Conservation (phyloP, 2,888 invertebrate species). For the Epirrhoe alternata region DNA sequence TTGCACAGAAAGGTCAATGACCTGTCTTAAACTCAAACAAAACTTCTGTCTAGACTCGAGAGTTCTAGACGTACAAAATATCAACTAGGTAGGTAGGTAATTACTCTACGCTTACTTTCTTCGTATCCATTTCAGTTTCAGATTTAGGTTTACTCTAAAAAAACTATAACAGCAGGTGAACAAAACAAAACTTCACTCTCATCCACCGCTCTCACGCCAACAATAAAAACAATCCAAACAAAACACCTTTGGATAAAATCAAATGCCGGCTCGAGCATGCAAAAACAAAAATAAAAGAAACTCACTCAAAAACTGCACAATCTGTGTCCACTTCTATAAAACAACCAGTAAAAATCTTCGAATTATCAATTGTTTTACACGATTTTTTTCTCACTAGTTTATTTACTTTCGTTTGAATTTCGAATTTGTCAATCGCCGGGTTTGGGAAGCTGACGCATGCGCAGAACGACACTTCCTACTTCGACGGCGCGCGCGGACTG, state of each 20-base stretch:
- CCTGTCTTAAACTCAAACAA: no score
- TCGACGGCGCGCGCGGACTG: constrained; percentile 68
- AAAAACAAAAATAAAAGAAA: constrained; percentile 66
- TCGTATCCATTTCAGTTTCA: not conserved
- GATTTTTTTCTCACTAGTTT: constrained; percentile 36
- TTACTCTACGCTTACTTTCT: not conserved
- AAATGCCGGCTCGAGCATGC: constrained; percentile 68
- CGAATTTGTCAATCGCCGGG: constrained; percentile 67
- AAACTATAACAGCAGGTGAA: not conserved
- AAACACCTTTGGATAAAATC: constrained; percentile 60
- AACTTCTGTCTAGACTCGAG: no score
- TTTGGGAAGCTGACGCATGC: constrained; percentile 65
- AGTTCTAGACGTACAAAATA: not conserved
- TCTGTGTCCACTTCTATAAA: constrained; percentile 41
- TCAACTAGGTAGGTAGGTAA: not conserved
- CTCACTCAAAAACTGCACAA: constrained; percentile 74
- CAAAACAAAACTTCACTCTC: not conserved
- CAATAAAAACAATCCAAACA: constrained; percentile 36
- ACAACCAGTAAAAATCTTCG: constrained; percentile 29
- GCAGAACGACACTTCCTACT: constrained; percentile 56
- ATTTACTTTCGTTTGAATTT: constrained; percentile 63
- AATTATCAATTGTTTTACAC: constrained; percentile 49
- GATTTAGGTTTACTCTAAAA: not conserved
- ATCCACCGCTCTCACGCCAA: constrained; percentile 25
- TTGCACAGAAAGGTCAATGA: no score